phyloP scores from a whole-genome alignment of 2,797 vertebrate genomes.

The Helostoma temminkii region DNA sequence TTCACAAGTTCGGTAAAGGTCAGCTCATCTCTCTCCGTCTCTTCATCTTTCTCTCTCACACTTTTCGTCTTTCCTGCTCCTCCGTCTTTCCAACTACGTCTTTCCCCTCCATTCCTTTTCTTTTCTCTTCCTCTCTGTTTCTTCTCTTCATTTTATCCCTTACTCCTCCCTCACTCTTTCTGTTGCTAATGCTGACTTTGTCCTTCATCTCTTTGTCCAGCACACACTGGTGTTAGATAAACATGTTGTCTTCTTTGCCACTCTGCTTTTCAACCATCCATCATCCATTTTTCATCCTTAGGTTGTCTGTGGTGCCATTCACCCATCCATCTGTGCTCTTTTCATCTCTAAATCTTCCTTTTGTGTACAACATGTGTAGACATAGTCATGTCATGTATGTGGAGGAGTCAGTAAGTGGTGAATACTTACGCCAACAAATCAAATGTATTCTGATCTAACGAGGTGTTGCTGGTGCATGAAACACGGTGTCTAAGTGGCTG shows the following conservation, averaged over 20 bases:
- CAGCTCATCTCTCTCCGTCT: slow-evolving; percentile 29
- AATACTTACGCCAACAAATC: background rate
- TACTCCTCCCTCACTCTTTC: slow-evolving; percentile 23
- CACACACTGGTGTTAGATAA: slow-evolving; percentile 59
- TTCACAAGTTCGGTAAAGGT: slow-evolving; percentile 74
- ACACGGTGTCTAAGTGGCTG: background rate
- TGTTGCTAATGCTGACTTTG: slow-evolving; percentile 53
- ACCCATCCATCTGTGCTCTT: slow-evolving; percentile 20
- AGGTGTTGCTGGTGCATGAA: slow-evolving; percentile 24
- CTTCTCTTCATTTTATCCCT: background rate
- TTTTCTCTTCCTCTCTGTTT: background rate
- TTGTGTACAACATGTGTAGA: slow-evolving; percentile 5
- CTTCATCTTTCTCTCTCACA: background rate
- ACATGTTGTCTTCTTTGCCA: slow-evolving; percentile 60
- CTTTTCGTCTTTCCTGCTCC: slow-evolving; percentile 2
- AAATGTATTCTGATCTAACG: background rate
- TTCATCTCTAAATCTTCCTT: slow-evolving; percentile 41
- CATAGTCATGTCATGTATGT: slow-evolving; percentile 5
- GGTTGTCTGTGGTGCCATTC: slow-evolving; percentile 33
- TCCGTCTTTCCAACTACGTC: slow-evolving; percentile 17
- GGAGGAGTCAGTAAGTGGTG: slow-evolving; percentile 9
- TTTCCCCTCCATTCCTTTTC: slow-evolving; percentile 32
- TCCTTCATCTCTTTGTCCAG: slow-evolving; percentile 50
- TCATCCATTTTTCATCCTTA: slow-evolving; percentile 46
- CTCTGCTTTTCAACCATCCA: slow-evolving; percentile 34